A percentile compares a stretch with the other conserved stretches of the same genome.
These are phyloP conservation scores for Ariolimax columbianus DNA, from an alignment of 2,888 invertebrate genomes.

Conservation along the genomic window DNA sequence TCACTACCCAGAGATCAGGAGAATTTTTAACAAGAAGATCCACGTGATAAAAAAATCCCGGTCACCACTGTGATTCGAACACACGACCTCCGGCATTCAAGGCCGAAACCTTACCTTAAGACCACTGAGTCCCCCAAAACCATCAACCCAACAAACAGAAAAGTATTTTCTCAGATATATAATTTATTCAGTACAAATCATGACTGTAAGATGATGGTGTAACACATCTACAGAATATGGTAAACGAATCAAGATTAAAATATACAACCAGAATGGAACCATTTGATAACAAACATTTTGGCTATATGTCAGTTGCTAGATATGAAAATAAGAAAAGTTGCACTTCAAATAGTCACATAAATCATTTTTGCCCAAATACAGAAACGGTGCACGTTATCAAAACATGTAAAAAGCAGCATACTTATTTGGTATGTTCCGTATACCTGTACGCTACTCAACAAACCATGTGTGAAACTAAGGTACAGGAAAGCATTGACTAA, in stretches of 20 bases:
- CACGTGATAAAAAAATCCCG: too few relatives aligned
- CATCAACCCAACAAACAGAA: neutral
- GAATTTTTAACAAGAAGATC: too few relatives aligned
- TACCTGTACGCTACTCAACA: neutral
- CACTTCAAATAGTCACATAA: neutral
- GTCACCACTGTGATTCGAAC: too few relatives aligned
- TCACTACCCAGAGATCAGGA: too few relatives aligned
- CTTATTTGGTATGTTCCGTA: neutral
- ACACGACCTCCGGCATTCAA: too few relatives aligned
- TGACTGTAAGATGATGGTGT: slow-evolving; percentile 33
- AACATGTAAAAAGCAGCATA: neutral
- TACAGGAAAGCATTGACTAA: neutral
- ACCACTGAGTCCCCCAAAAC: too few relatives aligned
- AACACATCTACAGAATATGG: neutral
- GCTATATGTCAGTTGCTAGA: neutral
- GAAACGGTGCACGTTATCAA: neutral
- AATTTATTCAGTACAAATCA: slow-evolving; percentile 57
- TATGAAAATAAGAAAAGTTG: neutral
- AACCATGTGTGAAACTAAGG: neutral
- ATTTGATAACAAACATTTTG: neutral
- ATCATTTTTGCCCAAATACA: neutral
- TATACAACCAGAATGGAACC: slow-evolving; percentile 20
- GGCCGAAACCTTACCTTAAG: too few relatives aligned
- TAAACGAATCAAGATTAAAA: neutral
- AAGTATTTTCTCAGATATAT: slow-evolving; percentile 34